Percentiles rank a stretch among this genome's conserved stretches.
These are phyloP conservation scores for Eulemur coronatus DNA, from an alignment of 2,797 vertebrate genomes.

Conservation along the genomic window DNA sequence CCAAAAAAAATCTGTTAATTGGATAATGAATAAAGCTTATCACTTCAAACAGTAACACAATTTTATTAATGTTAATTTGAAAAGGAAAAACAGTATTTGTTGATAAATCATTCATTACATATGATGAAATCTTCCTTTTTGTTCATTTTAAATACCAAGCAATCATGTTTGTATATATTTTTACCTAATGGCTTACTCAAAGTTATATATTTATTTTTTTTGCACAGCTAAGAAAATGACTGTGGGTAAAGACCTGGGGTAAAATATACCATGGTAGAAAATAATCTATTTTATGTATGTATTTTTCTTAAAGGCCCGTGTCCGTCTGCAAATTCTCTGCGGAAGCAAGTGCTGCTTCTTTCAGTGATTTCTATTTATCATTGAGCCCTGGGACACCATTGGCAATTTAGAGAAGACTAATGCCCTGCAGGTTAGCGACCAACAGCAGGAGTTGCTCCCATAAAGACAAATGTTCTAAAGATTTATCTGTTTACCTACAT, in stretches of 20 bases:
- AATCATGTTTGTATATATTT: constrained; percentile 62
- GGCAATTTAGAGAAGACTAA: constrained; percentile 86
- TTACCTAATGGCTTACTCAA: constrained; percentile 72
- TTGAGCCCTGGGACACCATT: constrained; percentile 76
- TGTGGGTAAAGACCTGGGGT: constrained; percentile 48
- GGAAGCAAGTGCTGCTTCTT: constrained; percentile 82
- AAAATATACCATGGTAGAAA: constrained; percentile 75
- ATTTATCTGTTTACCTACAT: constrained; percentile 86
- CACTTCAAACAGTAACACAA: background rate
- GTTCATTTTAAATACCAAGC: constrained; percentile 64
- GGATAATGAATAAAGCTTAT: background rate
- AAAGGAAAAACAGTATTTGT: background rate
- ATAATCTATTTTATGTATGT: constrained; percentile 80
- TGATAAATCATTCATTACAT: constrained; percentile 11
- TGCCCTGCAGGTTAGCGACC: constrained; percentile 85
- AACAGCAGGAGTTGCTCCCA: constrained; percentile 82
- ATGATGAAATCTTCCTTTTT: background rate
- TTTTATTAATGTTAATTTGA: constrained; percentile 18
- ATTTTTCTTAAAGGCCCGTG: constrained; percentile 79
- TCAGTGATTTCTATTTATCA: constrained; percentile 85
- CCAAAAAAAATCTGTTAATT: constrained; percentile 40
- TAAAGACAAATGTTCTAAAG: constrained; percentile 86
- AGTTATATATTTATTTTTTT: constrained; percentile 57
- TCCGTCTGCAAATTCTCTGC: constrained; percentile 81
- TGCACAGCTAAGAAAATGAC: constrained; percentile 64